Evolutionary conservation across 2,797 vertebrate species (phyloP).

Genomic region (Natrix natrix): DNA sequence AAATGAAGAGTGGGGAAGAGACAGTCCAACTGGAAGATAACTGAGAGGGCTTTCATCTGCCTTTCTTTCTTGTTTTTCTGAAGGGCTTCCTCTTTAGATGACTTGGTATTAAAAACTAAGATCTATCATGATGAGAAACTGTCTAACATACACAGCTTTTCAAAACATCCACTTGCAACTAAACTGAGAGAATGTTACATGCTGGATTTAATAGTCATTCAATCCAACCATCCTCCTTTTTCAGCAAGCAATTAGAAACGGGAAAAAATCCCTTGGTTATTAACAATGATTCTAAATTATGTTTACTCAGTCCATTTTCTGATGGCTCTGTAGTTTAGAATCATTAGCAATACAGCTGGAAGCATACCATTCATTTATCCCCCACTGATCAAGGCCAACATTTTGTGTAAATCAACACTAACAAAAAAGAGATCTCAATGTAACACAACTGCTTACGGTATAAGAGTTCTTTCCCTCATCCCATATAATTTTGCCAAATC

Average conservation of each 20-base stretch:
- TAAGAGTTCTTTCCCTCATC: neutral
- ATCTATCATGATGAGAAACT: neutral
- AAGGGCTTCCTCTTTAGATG: neutral
- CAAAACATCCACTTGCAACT: neutral
- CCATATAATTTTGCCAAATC: neutral
- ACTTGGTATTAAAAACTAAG: neutral
- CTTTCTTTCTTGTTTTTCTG: neutral
- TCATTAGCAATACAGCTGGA: neutral
- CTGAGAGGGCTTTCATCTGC: neutral
- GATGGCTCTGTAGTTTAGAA: neutral
- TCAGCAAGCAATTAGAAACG: neutral
- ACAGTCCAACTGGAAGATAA: neutral
- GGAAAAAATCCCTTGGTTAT: neutral
- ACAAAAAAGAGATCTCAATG: neutral
- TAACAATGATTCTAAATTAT: neutral
- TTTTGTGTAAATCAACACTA: neutral
- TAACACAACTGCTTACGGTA: neutral
- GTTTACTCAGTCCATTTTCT: neutral
- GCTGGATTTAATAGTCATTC: neutral
- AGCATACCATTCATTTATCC: neutral
- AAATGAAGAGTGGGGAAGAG: neutral
- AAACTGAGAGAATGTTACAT: neutral
- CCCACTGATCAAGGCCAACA: neutral
- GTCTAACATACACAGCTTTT: neutral
- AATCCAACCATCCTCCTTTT: neutral